A percentile compares a stretch with the other conserved stretches of the same genome.
These are phyloP conservation scores for Coryphaenoides rupestris DNA, from an alignment of 2,113 vertebrate genomes.

Conservation along the genomic window DNA sequence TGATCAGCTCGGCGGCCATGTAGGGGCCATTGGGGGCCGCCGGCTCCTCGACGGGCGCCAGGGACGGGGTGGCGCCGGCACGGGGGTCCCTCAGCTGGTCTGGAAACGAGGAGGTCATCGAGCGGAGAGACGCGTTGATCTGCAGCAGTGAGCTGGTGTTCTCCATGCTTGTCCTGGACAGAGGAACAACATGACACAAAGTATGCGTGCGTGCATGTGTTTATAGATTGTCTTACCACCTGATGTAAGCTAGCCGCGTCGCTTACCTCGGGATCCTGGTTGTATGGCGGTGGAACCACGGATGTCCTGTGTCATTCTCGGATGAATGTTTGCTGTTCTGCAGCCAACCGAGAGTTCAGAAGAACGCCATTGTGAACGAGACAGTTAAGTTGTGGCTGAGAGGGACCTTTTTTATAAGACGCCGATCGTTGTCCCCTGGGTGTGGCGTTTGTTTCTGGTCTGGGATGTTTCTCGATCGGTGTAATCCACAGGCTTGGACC, in stretches of 20 bases:
- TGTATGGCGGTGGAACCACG: background rate
- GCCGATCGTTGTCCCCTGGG: conserved; percentile 4
- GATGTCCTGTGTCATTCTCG: background rate
- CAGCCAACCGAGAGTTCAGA: background rate
- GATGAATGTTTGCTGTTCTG: background rate
- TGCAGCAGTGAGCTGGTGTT: background rate
- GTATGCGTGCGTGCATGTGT: background rate
- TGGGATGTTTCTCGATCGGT: conserved; percentile 13
- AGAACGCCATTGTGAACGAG: background rate
- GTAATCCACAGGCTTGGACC: conserved; percentile 7
- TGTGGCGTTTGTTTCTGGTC: conserved; percentile 15
- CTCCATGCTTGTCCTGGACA: conserved; percentile 34
- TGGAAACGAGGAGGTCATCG: background rate
- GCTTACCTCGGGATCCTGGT: background rate
- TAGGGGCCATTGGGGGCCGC: conserved; percentile 62
- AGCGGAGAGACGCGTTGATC: background rate
- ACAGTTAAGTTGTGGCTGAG: background rate
- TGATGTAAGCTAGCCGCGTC: too few species aligned
- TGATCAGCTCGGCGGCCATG: conserved; percentile 65
- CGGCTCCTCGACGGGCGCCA: conserved; percentile 9
- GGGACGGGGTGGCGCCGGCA: background rate
- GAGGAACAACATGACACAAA: background rate
- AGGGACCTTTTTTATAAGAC: conserved; percentile 29
- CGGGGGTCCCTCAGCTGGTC: background rate
- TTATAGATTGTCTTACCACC: too few species aligned